phyloP scores from a whole-genome alignment of 2,888 invertebrate genomes.

The Ornithoptera alexandrae region DNA sequence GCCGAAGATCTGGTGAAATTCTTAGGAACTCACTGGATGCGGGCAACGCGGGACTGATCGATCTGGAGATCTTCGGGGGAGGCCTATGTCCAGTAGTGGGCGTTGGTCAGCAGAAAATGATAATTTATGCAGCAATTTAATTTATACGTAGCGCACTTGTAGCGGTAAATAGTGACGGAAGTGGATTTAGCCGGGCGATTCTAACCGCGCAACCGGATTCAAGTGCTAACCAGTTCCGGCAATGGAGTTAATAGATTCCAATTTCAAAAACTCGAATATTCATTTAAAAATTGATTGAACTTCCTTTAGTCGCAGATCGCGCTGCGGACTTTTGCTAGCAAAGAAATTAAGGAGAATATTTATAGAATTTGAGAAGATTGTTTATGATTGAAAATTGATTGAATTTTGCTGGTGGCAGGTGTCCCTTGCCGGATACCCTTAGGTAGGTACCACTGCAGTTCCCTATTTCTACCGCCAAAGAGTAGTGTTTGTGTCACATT shows the following conservation, averaged over 20 bases:
- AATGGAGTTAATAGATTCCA: slow-evolving; percentile 10
- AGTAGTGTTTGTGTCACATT: too few relatives aligned
- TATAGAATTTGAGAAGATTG: neutral
- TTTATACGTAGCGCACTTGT: slow-evolving; percentile 19
- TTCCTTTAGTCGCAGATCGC: neutral
- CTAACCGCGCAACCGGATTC: slow-evolving; percentile 8
- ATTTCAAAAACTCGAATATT: slow-evolving; percentile 4
- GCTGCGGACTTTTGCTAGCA: neutral
- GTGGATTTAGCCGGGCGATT: slow-evolving; percentile 17
- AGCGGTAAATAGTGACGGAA: slow-evolving; percentile 20
- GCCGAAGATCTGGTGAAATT: too few relatives aligned
- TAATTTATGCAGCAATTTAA: neutral
- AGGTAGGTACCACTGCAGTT: too few relatives aligned
- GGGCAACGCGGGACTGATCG: too few relatives aligned
- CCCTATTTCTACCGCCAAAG: too few relatives aligned
- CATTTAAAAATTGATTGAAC: neutral
- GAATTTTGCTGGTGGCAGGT: too few relatives aligned
- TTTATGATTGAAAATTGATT: too few relatives aligned
- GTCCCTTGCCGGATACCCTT: too few relatives aligned
- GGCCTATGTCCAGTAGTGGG: too few relatives aligned
- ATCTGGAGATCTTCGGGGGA: too few relatives aligned
- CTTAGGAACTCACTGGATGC: too few relatives aligned
- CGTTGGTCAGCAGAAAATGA: too few relatives aligned
- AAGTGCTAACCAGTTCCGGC: slow-evolving; percentile 20
- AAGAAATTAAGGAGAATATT: neutral